Percentiles rank a stretch among this genome's conserved stretches.
phyloP scores from a whole-genome alignment of 2,888 invertebrate genomes.

The Silvanus unidentatus region DNA sequence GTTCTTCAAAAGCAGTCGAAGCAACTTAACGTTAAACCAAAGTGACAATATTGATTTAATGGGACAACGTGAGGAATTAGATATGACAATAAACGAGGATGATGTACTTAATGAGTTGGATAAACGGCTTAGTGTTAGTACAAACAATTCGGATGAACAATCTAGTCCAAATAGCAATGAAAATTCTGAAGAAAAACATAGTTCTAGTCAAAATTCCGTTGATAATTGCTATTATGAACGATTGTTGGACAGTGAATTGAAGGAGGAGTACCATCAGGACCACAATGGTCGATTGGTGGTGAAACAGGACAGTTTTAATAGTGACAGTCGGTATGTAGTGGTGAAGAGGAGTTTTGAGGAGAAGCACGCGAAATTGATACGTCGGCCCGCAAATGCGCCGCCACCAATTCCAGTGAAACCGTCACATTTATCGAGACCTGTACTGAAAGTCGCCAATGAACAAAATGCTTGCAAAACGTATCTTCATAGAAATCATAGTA shows the following conservation, averaged over 20 bases:
- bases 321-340: slow-evolving; percentile 12
- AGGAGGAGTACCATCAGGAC: slow-evolving; percentile 37
- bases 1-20: slow-evolving; percentile 44
- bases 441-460: slow-evolving; percentile 11
- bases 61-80: slow-evolving; percentile 32
- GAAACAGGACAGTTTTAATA: slow-evolving; percentile 36
- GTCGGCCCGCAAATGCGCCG: slow-evolving; percentile 50
- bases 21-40: slow-evolving; percentile 15
- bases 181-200: slow-evolving; percentile 28
- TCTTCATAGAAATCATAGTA: slow-evolving; percentile 5
- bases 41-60: slow-evolving; percentile 18
- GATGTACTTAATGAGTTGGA: slow-evolving; percentile 43
- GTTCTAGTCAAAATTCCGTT: slow-evolving; percentile 41
- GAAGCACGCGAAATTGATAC: slow-evolving; percentile 17
- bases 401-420: slow-evolving; percentile 65
- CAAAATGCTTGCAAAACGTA: slow-evolving; percentile 12
- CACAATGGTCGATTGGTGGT: slow-evolving; percentile 8
- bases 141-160: slow-evolving; percentile 8
- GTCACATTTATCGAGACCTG: slow-evolving; percentile 22
- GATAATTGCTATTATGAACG: slow-evolving; percentile 43
- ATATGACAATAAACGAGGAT: slow-evolving; percentile 40
- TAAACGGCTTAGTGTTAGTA: slow-evolving; percentile 28
- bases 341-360: neutral
- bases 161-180: slow-evolving; percentile 13
- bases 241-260: slow-evolving; percentile 39